Evolutionary conservation across 2,113 vertebrate species (phyloP), one percentile per base, ranked within the genome.

Genomic region (Labrus mixtus): DNA sequence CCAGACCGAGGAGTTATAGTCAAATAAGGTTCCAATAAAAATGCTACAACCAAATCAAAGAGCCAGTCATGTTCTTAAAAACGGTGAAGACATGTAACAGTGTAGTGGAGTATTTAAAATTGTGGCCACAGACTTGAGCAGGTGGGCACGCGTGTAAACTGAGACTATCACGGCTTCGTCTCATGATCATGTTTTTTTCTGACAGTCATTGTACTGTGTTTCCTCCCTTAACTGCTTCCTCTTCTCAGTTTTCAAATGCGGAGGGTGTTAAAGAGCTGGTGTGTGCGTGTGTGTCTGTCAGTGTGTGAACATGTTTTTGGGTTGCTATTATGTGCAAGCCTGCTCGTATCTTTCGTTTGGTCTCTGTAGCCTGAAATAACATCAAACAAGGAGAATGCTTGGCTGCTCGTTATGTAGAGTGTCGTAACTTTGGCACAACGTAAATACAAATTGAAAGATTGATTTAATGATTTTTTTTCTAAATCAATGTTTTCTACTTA

Each of bases 201-300:
- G 13, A 55, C 2, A 58, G 41, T 77, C 50, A 25, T 20, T 65
- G 12, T 54, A 39, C 72, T 53, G 78, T 58, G 51, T 68, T 84
- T 73, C 65, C 51, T 79, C 64, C 45, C 50, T 17, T 53, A 17
- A 46, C 77, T 53, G 23, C 72, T 89, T 90, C 82, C 82, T 87
- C 58, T 84, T 85, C 57, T 83, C 53, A 65, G 56, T 81, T 70
- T 55, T 4, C 4, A 33, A 73, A 56, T 36, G 8, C 39, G 11
- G 13, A 53, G 37, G 23, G 69, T 69, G 63, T 59, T 50, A 63
- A 70, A 78, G 54, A 70, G 45, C 19, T 50, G 33, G 17, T 3
- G 6, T 46, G 29, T 33, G 11, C 10, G 41, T 17, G 53, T 58
- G 15, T 33, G 15, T 72, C 5, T 68, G 57, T 65, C 51, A 62